Base-by-base conservation (phyloP, 2,797 vertebrate species). In the Coranthus polyacanthus region DNA sequence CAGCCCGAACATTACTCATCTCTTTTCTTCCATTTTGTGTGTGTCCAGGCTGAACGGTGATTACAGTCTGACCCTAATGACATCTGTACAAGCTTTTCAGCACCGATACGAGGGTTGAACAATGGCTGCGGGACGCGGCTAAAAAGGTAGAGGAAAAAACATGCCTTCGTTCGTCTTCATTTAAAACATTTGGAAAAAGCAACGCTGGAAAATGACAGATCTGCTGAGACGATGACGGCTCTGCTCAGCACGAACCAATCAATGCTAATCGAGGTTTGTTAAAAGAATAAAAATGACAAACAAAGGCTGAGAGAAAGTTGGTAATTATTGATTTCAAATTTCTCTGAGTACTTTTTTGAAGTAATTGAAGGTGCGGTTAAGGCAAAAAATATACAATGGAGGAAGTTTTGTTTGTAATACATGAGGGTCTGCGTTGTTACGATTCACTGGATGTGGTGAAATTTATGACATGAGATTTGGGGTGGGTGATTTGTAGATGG, bases 1-100 rank as follows among this genome's bases (percentile, higher is more conserved):
- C 76, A 78, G 49, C 32, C 34, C 11, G 42, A 44, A 11, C 36
- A 75, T 87, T 82, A 79, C 67, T 83, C 79, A 84, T 79, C 61
- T 60, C 63, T 75, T 68, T 79, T 41, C 59, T 79, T 75, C 41
- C 53, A 52, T 37, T 44, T 57, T 22, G 44, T 22, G 16, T 16
- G 15, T 32, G 20, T 58, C 69, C 59, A 68, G 57, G 53, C 57
- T 66, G 57, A 65, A 21, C 21, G 8, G 24, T 66, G 61, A 59
- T 77, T 70, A 58, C 37, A 52, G 42, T 7, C 54, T 53, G 53
- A 71, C 56, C 69, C 12, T 49, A 66, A 51, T 29, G 12, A 73
- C 70, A 47, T 72, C 75, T 75, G 45, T 54, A 54, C 24, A 60
- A 42, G 16, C 21, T 38, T 37, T 46, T 74, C 59, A 47, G 34